Conservation (phyloP, 2,113 vertebrate species). For the Phalacrocorax brasilianus region DNA sequence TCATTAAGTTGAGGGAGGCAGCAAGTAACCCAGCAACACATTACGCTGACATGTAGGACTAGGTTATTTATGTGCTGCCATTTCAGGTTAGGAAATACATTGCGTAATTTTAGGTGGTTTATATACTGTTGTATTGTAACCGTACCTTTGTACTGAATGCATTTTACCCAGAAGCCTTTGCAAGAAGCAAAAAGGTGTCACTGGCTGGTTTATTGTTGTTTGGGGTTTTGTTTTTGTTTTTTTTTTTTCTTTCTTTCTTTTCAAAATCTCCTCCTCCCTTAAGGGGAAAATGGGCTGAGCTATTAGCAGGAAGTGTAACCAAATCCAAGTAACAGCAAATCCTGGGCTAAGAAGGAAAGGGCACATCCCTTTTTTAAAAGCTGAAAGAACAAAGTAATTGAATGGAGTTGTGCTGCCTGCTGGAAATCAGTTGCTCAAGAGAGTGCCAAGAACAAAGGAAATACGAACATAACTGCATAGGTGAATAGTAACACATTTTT, state of each 20-base stretch:
- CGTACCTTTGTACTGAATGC: background rate
- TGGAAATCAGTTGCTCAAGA: background rate
- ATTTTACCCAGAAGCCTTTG: background rate
- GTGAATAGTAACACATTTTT: background rate
- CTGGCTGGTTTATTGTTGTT: background rate
- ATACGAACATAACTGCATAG: background rate
- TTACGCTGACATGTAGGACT: background rate
- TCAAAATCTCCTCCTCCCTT: background rate
- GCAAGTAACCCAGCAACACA: background rate
- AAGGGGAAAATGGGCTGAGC: background rate
- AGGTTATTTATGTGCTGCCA: background rate
- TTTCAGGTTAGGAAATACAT: constrained; percentile 13
- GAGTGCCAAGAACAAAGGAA: background rate
- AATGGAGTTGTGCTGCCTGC: background rate
- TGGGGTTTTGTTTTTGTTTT: no score
- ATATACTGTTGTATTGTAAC: background rate
- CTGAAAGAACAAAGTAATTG: background rate
- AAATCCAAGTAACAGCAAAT: background rate
- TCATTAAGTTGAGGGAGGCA: background rate
- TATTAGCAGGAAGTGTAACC: background rate
- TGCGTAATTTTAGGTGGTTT: constrained; percentile 10
- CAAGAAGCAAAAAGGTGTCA: background rate
- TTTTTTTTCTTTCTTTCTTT: background rate
- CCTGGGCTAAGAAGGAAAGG: background rate
- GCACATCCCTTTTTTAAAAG: background rate